These are phyloP conservation scores for Urocyon cinereoargenteus DNA, from an alignment of 2,797 vertebrate species.

Conservation along the genomic window DNA sequence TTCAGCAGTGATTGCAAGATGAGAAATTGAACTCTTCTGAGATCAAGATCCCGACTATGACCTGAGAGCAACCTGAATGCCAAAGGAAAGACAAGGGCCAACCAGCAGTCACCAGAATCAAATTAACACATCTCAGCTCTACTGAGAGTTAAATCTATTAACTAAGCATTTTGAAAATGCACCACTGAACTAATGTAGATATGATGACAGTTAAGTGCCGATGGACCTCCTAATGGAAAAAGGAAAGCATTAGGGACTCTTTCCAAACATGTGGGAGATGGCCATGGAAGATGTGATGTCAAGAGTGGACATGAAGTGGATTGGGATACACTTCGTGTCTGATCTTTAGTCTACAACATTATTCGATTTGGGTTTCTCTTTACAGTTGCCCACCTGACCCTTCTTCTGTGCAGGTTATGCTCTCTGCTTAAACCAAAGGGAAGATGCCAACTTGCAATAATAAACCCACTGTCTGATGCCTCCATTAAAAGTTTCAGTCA, in stretches of 20 bases:
- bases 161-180: neutral
- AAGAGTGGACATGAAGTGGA: too few relatives aligned
- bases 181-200: neutral
- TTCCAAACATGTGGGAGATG: neutral
- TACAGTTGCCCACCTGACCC: neutral
- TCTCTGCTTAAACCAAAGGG: neutral
- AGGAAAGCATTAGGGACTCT: neutral
- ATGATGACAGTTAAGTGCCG: neutral
- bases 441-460: neutral
- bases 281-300: neutral
- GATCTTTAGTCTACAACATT: neutral
- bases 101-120: neutral
- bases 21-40: neutral
- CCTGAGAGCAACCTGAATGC: neutral
- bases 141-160: neutral
- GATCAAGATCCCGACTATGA: neutral
- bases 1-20: neutral
- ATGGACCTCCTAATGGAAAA: neutral
- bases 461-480: neutral
- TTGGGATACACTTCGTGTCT: accelerated
- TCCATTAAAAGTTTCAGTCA: neutral
- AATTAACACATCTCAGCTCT: neutral
- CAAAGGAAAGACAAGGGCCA: neutral
- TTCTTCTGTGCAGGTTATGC: neutral
- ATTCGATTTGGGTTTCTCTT: neutral